Conservation (phyloP, 2,888 invertebrate species). For the Steromphala cineraria region DNA sequence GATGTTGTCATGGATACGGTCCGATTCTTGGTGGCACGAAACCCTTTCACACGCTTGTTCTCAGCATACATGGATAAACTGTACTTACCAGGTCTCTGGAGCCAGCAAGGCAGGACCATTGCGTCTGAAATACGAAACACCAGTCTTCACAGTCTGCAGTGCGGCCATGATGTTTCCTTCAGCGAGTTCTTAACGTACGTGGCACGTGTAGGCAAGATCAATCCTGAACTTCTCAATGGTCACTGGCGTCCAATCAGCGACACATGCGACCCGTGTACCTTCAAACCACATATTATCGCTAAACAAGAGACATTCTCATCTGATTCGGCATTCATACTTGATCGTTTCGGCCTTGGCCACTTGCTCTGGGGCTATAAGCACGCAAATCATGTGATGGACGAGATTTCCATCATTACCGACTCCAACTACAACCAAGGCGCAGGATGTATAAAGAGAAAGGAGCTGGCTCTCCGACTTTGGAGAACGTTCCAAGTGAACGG, state of each 20-base stretch:
- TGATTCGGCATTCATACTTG: constrained; percentile 38
- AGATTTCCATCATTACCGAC: constrained; percentile 37
- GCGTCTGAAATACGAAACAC: constrained; percentile 23
- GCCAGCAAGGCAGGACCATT: constrained; percentile 36
- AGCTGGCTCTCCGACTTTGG: constrained; percentile 44
- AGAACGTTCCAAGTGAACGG: constrained; percentile 47
- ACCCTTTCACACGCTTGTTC: constrained; percentile 55
- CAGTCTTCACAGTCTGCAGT: constrained; percentile 20
- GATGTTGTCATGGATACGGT: constrained; percentile 24
- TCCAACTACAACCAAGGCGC: constrained; percentile 29
- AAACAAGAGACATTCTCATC: constrained; percentile 48
- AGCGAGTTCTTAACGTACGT: constrained; percentile 50
- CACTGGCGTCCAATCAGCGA: constrained; percentile 52
- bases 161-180: constrained; percentile 56
- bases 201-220: background rate
- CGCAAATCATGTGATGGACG: constrained; percentile 31
- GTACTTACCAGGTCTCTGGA: constrained; percentile 53
- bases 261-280: constrained; percentile 52
- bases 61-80: constrained; percentile 59
- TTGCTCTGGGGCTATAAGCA: constrained; percentile 12
- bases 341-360: constrained; percentile 29
- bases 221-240: constrained; percentile 32
- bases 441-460: constrained; percentile 26
- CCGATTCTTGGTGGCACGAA: constrained; percentile 44
- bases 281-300: constrained; percentile 41